phyloP scores from a whole-genome alignment of 2,797 vertebrate genomes.

The Microctenopoma steveboyesi region DNA sequence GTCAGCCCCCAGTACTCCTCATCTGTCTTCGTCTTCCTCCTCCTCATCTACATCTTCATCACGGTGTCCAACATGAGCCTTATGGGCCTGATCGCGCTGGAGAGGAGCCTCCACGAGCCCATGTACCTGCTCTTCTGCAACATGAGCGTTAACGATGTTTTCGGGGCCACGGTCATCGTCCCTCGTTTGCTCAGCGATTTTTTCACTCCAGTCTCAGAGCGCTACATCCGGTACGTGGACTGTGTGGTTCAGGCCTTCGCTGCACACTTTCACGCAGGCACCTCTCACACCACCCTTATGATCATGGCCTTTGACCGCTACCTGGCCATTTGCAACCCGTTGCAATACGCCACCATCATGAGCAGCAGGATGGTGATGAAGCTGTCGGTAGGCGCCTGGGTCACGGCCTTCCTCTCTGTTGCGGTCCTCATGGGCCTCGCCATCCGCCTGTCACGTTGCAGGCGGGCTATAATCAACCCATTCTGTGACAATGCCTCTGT shows the following conservation, averaged over 20 bases:
- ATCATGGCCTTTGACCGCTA: conserved; percentile 88
- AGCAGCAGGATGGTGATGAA: conserved; percentile 73
- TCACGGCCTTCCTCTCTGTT: conserved; percentile 61
- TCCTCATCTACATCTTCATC: conserved; percentile 62
- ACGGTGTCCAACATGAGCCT: conserved; percentile 69
- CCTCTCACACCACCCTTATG: conserved; percentile 81
- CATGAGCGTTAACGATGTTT: conserved; percentile 80
- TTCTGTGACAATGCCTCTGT: conserved; percentile 88
- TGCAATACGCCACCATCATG: conserved; percentile 79
- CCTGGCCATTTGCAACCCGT: conserved; percentile 84
- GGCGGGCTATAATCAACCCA: conserved; percentile 69
- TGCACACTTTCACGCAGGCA: conserved; percentile 76
- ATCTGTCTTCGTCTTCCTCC: conserved; percentile 56
- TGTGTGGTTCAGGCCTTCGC: conserved; percentile 79
- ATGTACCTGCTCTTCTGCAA: conserved; percentile 87
- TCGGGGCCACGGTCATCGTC: no score
- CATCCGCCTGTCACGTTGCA: conserved; percentile 79
- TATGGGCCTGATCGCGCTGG: conserved; percentile 55
- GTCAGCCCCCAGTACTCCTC: conserved; percentile 23
- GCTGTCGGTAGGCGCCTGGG: conserved; percentile 62
- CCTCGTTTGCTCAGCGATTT: no score
- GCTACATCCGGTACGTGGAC: no score
- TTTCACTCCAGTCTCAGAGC: no score
- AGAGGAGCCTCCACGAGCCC: conserved; percentile 80
- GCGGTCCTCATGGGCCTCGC: conserved; percentile 73